Base-by-base conservation (phyloP, 1,140 invertebrate genomes). In the Choristoneura fumiferana region DNA sequence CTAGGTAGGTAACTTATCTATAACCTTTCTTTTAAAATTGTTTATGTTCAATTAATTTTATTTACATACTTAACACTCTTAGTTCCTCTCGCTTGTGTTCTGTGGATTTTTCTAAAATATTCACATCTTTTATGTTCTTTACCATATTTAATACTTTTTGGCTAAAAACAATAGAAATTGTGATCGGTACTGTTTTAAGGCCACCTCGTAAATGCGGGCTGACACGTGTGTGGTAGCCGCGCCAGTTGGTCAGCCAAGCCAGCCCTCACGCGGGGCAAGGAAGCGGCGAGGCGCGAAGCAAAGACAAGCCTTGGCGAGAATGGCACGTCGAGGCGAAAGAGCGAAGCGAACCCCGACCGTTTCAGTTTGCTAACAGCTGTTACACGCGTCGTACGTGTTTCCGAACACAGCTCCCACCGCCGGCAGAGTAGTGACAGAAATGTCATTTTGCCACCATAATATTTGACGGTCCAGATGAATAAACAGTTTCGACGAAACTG, bases 281-380 rank as follows among this genome's bases (percentile, higher is more conserved):
- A 49, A 49, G 43, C 43, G 18, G 43, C 12, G 43, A 49, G 43
- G 12, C 43, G 43, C 40, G 17, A 43, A n/a, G 40, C 8, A 37
- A 9, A 9, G 35, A 37, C n/a, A n/a, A n/a, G n/a, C n/a, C n/a
- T n/a, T n/a, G n/a, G n/a, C n/a, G n/a, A n/a, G 9, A 49, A 49
- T 22, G 43, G 18, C 43, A 49, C 2, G 22, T 4, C 43, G 38
- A 8, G 13, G 39, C 45, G 8, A 33, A 45, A 35, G 12, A 39
- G 61, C 36, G 38, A 43, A 38, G 39, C 58, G 34, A 53, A 58
- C 53, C 52, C 58, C 45, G 36, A 37, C 56, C 58, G 57, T 54
- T 63, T 67, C 66, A 76, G 76, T 78, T 71, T 65, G 64, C 63
- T 59, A 70, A 73, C 76, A 71, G 70, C 67, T 73, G 73, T 72